Conservation (phyloP, 1,140 invertebrate genomes). For the Sesamia nonagrioides region DNA sequence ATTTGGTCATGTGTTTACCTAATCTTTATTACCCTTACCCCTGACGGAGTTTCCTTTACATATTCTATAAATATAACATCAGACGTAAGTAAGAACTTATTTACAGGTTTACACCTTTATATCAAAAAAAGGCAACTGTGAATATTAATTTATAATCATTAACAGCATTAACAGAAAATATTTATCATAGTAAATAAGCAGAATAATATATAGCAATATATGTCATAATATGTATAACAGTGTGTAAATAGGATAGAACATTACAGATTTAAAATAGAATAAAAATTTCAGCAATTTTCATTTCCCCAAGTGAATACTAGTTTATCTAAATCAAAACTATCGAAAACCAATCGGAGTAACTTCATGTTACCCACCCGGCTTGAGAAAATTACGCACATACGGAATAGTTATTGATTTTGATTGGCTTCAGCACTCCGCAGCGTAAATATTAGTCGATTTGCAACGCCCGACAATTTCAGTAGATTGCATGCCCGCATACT, state of each 20-base stretch:
- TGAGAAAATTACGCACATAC: slow-evolving; percentile 31
- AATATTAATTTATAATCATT: no score
- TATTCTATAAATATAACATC: no score
- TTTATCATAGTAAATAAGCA: no score
- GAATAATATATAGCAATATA: neutral
- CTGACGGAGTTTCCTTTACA: no score
- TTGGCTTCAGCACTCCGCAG: slow-evolving; percentile 55
- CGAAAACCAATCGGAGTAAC: slow-evolving; percentile 13
- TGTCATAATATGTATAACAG: no score
- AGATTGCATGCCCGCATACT: slow-evolving; percentile 61
- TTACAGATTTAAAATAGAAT: neutral
- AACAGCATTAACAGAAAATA: no score
- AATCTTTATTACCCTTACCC: no score
- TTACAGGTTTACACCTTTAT: no score
- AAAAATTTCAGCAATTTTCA: slow-evolving; percentile 1
- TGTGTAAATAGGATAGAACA: neutral
- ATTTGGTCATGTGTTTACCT: no score
- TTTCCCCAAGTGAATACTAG: slow-evolving; percentile 6
- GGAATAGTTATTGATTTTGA: slow-evolving; percentile 64
- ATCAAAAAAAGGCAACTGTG: no score
- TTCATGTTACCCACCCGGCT: slow-evolving; percentile 55
- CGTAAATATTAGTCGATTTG: slow-evolving; percentile 68
- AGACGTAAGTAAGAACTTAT: no score
- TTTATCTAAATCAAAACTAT: slow-evolving; percentile 25
- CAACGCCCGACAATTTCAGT: slow-evolving; percentile 42